Base-by-base conservation (phyloP, 2,797 vertebrate genomes). In the Nannoperca obscura region DNA sequence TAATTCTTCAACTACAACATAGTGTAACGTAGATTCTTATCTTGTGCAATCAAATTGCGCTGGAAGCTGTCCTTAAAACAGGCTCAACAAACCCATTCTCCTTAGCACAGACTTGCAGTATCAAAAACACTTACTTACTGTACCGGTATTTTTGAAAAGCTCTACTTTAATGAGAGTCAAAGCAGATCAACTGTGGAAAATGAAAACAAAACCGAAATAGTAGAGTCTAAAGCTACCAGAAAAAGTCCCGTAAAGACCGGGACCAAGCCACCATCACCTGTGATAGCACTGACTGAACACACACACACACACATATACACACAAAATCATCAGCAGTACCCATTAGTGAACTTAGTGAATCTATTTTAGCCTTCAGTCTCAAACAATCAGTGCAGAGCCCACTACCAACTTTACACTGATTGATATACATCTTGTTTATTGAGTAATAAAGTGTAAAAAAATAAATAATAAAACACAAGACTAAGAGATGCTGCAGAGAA, bases 191-290 rank as follows among this genome's bases (percentile, higher is more conserved):
- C 74, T 12, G 49, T 64, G 53, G 52, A 83, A 78, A 88, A 22
- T 54, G 74, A 88, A 92, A 91, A 82, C 6, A 53, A 89, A 88
- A 79, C 12, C 42, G 67, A 79, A 71, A 60, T 40, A 46, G 67
- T 20, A 19, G 57, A 55, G 82, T 89, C 76, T 91, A 46, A 84
- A 30, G 80, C 91, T 89, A 87, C 88, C 54, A 64, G 38, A 76
- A 76, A 92, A 91, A 92, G 88, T 82, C 87, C 90, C 86, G 4
- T 73, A 74, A 92, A 91, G 81, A 55, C 83, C 89, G 55, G 12
- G 36, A 55, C 60, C 44, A 69, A 83, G 69, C 44, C 67, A 34
- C 5, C 32, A 54, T 68, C 71, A 83, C 65, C 81, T 84, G 79
- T 14, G 46, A 76, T 46, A 74, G 40, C 70, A 72, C 68, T 58